Conservation (phyloP, 2,888 invertebrate genomes). For the Coelogynopora nodosa region DNA sequence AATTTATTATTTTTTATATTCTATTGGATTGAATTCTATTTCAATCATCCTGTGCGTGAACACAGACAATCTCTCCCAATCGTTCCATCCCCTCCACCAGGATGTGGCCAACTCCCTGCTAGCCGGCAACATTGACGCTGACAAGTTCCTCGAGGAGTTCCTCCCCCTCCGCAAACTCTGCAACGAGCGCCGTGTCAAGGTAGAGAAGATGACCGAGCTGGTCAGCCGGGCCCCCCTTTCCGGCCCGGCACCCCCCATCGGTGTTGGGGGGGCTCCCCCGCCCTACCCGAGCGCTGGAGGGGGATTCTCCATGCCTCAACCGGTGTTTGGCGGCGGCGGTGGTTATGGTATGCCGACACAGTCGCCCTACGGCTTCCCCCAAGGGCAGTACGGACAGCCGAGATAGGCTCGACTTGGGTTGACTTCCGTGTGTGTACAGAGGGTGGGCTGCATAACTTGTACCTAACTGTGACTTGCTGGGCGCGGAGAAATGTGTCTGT, state of each 20-base stretch:
- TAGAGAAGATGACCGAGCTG: neutral
- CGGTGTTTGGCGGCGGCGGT: neutral
- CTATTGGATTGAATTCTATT: too few species aligned
- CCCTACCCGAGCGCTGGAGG: neutral
- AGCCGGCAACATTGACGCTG: neutral
- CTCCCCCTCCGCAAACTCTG: conserved; percentile 1
- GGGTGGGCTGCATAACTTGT: too few species aligned
- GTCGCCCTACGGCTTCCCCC: too few species aligned
- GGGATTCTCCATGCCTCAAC: neutral
- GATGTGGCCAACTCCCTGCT: neutral
- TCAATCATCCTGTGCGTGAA: neutral
- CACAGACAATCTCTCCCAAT: neutral
- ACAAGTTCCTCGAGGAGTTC: conserved; percentile 7
- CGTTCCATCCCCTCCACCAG: neutral
- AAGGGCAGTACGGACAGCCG: too few species aligned
- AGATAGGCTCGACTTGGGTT: too few species aligned
- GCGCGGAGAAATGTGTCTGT: too few species aligned
- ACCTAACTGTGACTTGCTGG: too few species aligned
- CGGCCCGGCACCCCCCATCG: neutral
- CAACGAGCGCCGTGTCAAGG: conserved; percentile 6
- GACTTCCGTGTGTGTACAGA: too few species aligned
- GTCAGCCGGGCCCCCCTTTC: neutral
- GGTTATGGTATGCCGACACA: too few species aligned
- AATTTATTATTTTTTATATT: too few species aligned
- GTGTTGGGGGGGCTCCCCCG: neutral